A percentile compares a stretch with the other conserved stretches of the same genome.
Conservation (phyloP, 2,888 invertebrate species). For the Abscondita cerata region DNA sequence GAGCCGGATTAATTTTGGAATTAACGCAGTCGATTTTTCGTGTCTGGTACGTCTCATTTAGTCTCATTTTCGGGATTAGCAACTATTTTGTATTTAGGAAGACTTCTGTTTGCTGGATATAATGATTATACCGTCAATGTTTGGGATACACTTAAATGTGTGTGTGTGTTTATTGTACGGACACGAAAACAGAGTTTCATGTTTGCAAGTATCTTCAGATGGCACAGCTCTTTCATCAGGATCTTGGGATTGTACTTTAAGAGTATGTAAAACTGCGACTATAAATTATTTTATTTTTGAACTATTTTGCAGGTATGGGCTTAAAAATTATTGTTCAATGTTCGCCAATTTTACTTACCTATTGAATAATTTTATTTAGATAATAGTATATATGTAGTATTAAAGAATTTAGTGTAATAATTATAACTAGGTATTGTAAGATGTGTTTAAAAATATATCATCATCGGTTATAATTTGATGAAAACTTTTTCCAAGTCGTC, state of each 20-base stretch:
- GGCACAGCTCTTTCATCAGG: slow-evolving; percentile 97
- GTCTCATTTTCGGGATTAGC: background rate
- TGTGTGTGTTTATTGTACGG: slow-evolving; percentile 88
- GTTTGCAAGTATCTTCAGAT: slow-evolving; percentile 93
- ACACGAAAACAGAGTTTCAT: slow-evolving; percentile 94
- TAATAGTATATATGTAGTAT: too few species aligned
- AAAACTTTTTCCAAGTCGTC: too few species aligned
- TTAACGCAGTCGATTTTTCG: slow-evolving; percentile 98
- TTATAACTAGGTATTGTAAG: too few species aligned
- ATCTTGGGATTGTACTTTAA: slow-evolving; percentile 93
- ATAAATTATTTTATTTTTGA: slow-evolving; percentile 4
- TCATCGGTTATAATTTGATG: too few species aligned
- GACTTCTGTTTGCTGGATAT: slow-evolving; percentile 96
- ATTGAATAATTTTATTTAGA: too few species aligned
- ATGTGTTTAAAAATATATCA: too few species aligned
- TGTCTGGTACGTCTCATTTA: slow-evolving; percentile 65
- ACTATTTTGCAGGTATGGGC: slow-evolving; percentile 51
- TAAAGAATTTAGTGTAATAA: too few species aligned
- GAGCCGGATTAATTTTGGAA: slow-evolving; percentile 99
- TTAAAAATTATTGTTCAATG: slow-evolving; percentile 32
- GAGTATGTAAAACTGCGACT: slow-evolving; percentile 62
- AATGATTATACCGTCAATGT: slow-evolving; percentile 98
- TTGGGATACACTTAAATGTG: slow-evolving; percentile 97
- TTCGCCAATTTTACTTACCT: too few species aligned
- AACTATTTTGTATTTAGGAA: slow-evolving; percentile 65